phyloP scores from a whole-genome alignment of 2,888 invertebrate genomes.

The Cremastinae sp. region DNA sequence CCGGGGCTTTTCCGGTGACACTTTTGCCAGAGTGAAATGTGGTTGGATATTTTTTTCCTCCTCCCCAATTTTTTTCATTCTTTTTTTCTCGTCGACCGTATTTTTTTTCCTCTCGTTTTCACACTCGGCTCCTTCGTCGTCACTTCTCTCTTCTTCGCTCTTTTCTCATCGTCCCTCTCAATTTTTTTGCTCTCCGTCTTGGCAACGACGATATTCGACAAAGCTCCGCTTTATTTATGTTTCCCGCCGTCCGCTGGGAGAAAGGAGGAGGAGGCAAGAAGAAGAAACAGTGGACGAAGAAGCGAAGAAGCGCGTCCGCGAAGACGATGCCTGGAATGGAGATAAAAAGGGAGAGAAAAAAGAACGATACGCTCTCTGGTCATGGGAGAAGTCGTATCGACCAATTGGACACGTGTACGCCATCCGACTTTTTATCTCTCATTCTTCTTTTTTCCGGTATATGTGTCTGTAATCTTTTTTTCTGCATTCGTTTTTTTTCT shows the following conservation, averaged over 20 bases:
- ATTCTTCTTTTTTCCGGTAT: background rate
- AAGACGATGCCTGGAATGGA: background rate
- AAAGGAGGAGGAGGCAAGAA: slow-evolving; percentile 3
- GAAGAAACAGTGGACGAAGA: background rate
- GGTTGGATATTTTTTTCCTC: slow-evolving; percentile 18
- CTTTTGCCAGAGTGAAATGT: slow-evolving; percentile 37
- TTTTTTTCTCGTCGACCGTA: slow-evolving; percentile 29
- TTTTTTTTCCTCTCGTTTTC: slow-evolving; percentile 34
- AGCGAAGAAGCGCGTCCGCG: background rate
- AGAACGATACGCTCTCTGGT: background rate
- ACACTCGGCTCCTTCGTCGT: slow-evolving; percentile 1
- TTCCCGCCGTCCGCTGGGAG: slow-evolving; percentile 1
- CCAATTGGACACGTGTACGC: background rate
- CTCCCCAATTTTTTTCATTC: slow-evolving; percentile 42
- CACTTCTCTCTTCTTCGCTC: background rate
- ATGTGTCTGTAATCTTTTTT: background rate
- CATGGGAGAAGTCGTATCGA: background rate
- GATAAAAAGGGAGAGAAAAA: slow-evolving; percentile 15
- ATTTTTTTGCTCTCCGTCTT: slow-evolving; percentile 18
- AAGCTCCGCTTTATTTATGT: slow-evolving; percentile 47
- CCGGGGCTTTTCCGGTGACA: slow-evolving; percentile 30
- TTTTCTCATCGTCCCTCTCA: background rate
- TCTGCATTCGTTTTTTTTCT: no score
- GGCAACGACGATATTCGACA: slow-evolving; percentile 35
- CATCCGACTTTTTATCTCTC: no score